phyloP scores from a whole-genome alignment of 2,113 vertebrate genomes.

The Nycticorax nycticorax region DNA sequence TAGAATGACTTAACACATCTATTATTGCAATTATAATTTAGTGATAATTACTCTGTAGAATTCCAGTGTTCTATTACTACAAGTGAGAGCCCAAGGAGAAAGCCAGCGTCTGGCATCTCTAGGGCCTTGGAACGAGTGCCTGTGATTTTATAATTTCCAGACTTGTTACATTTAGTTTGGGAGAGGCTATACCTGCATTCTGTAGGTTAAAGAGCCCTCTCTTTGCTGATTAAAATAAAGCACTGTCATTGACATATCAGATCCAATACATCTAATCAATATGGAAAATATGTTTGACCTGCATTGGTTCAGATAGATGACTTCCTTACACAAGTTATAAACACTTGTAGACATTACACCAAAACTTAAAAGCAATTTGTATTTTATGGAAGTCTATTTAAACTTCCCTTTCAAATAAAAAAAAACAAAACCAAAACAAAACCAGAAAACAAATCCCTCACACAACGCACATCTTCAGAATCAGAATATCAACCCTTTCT shows the following conservation, averaged over 20 bases:
- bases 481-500: not conserved
- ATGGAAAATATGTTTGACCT: slow-evolving; percentile 64
- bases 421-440: not conserved
- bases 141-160: slow-evolving; percentile 74
- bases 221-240: slow-evolving; percentile 61
- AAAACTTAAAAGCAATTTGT: slow-evolving; percentile 54
- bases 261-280: slow-evolving; percentile 64
- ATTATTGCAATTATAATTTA: slow-evolving; percentile 69
- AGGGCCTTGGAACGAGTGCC: slow-evolving; percentile 20
- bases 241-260: slow-evolving; percentile 50
- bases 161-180: slow-evolving; percentile 24
- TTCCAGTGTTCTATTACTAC: slow-evolving; percentile 44
- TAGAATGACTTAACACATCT: slow-evolving; percentile 58
- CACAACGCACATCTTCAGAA: not conserved
- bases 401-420: slow-evolving; percentile 42
- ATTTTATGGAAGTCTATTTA: slow-evolving; percentile 58
- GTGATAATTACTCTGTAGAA: slow-evolving; percentile 68
- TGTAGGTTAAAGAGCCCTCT: slow-evolving; percentile 40
- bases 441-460: not conserved
- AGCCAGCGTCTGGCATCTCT: slow-evolving; percentile 32
- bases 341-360: slow-evolving; percentile 44
- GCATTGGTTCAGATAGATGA: slow-evolving; percentile 61
- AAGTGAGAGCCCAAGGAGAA: slow-evolving; percentile 35
- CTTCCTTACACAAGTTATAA: slow-evolving; percentile 67
- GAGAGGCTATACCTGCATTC: slow-evolving; percentile 50